Evolutionary conservation across 2,113 vertebrate genomes (phyloP).

Genomic region (Planiliza haematocheilus): DNA sequence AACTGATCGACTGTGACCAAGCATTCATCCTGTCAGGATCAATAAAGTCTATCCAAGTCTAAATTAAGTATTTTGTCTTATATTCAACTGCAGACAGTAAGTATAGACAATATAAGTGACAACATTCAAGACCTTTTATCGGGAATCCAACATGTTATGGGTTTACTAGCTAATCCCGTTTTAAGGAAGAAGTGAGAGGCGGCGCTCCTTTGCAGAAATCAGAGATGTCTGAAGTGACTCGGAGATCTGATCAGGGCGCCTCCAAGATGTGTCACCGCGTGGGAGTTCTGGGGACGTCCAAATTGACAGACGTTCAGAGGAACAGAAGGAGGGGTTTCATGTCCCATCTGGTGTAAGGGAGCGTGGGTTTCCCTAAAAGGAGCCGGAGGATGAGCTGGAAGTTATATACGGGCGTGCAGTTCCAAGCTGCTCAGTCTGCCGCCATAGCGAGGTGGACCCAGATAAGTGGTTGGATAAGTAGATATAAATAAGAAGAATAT

Average conservation of each 20-base stretch:
- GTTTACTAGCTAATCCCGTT: too few species aligned
- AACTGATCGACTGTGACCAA: too few species aligned
- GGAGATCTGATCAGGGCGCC: conserved; percentile 1
- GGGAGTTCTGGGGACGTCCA: conserved; percentile 13
- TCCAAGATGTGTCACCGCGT: background rate
- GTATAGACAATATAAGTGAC: too few species aligned
- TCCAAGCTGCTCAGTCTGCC: background rate
- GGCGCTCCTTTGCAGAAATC: background rate
- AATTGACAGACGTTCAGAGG: background rate
- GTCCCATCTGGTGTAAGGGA: conserved; percentile 20
- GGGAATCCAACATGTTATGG: too few species aligned
- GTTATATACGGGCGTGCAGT: background rate
- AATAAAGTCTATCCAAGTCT: too few species aligned
- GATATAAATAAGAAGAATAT: too few species aligned
- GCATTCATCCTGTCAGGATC: too few species aligned
- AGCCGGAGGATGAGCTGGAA: background rate
- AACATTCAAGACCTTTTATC: too few species aligned
- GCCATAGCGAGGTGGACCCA: background rate
- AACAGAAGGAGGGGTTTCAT: conserved; percentile 14
- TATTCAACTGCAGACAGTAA: too few species aligned
- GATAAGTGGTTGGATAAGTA: too few species aligned
- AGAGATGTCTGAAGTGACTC: background rate
- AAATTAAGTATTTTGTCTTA: too few species aligned
- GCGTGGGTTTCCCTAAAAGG: conserved; percentile 8
- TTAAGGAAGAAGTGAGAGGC: background rate